Evolutionary conservation across 2,888 invertebrate species (phyloP), one percentile per base, ranked within the genome.

Genomic region (Acleris emargana): DNA sequence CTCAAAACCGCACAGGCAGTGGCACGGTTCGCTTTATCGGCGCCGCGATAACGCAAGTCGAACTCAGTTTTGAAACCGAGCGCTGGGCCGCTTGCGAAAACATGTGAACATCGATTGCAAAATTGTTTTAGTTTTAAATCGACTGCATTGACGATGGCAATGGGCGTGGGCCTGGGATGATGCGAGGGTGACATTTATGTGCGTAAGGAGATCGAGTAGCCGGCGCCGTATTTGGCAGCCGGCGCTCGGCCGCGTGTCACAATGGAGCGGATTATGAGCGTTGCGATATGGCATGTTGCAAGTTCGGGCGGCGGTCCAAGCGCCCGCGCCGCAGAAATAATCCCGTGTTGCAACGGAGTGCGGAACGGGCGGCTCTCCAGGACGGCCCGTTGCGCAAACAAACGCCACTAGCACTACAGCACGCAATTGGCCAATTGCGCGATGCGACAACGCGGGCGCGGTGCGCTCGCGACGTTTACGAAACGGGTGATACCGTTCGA

Each of bases 81-180:
- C 87, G 86, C 81, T 90, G 90, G 89, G 91, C 89, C 84, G 89
- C 91, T 93, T 93, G 93, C 93, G 93, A 92, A 93, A 93, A 92
- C 87, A 79, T 92, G 91, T 91, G 92, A 91, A 89, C 89, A 91
- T 91, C 88, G 89, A 84, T 91, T 91, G 90, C 91, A 88, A 91
- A 92, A 91, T 91, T 89, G 86, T 88, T 91, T 90, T 89, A 90
- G 87, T 89, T 91, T 88, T 86, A 84, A 88, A 90, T 88, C 83
- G 82, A 87, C 88, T 85, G 82, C 82, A 81, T 79, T 80, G 81
- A 80, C 84, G 81, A 80, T 80, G 73, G 76, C 69, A 68, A 67
- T 70, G 70, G 74, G 72, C 73, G 72, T 61, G 64, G 67, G 66
- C 66, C 68, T 72, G 77, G 67, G 67, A 69, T 67, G 67, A 74